phyloP scores from a whole-genome alignment of 2,113 vertebrate species.

The Cervus canadensis region DNA sequence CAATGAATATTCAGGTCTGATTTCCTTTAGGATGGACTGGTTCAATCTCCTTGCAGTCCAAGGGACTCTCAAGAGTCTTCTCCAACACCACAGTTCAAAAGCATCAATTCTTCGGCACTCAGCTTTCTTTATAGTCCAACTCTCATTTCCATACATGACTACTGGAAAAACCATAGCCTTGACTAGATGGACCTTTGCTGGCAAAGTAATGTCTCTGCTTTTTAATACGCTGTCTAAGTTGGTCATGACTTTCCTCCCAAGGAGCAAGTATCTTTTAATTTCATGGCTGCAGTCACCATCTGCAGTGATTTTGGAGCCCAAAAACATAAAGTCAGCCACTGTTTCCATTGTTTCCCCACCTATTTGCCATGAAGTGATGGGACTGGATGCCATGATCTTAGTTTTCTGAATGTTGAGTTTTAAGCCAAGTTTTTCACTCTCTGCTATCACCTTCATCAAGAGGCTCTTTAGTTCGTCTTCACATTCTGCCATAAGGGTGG shows the following conservation, averaged over 20 bases:
- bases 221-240: neutral
- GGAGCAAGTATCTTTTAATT: neutral
- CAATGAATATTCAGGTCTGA: neutral
- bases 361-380: neutral
- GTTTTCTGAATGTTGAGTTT: neutral
- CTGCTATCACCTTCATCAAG: neutral
- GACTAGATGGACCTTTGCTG: neutral
- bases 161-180: neutral
- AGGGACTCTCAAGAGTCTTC: neutral
- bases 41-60: neutral
- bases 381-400: neutral
- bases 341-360: neutral
- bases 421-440: neutral
- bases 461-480: neutral
- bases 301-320: neutral
- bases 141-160: neutral
- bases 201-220: neutral
- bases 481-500: neutral
- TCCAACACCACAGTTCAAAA: neutral
- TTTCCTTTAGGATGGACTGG: neutral
- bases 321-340: neutral
- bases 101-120: fast-evolving
- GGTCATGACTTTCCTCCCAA: neutral
- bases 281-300: neutral
- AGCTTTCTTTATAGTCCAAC: neutral